Base-by-base conservation (phyloP, 2,113 vertebrate genomes). In the Oreochromis tanganicae region DNA sequence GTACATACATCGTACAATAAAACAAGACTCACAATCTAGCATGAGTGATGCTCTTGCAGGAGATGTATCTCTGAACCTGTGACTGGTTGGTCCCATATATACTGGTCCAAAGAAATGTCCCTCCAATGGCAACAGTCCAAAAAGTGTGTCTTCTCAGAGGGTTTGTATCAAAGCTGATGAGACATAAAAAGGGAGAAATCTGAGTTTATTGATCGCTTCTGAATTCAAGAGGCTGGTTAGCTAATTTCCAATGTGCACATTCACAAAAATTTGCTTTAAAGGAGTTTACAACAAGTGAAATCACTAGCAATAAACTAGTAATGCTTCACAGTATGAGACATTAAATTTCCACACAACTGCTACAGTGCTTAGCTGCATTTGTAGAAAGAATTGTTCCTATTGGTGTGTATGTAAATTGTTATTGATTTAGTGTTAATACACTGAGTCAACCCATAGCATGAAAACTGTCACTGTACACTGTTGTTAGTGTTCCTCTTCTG, bases 21-120 rank as follows among this genome's bases (percentile, higher is more conserved):
- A 56, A 17, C 5, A 17, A 6, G 12, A 92, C 98, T 98, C 95
- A 99, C 98, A 98, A 4, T 97, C 97, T 98, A 83, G 98, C 98
- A 0, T 99, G 98, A 71, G 96, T 95, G 89, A 97, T 94, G 92
- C 17, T 98, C 95, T 98, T 99, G 96, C 99, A 99, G 48, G 99
- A 96, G 89, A 98, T 97, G 88, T 98, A 99, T 96, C 98, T 96
- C 92, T 99, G 99, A 81, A 99, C 98, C 95, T 99, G 99, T 34
- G 98, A 97, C 83, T 99, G 99, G 94, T 98, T 99, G 92, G 97
- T 91, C 2, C 97, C 98, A 1, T 98, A 99, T 87, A 99, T 95
- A 41, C 96, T 89, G 80, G 96, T 94, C 98, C 98, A 99, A 0
- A 97, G 96, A 90, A 99, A 98, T 17, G 97, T 96, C 21, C 98